Evolutionary conservation across 1,140 invertebrate species (phyloP).

Genomic region (Apis laboriosa): DNA sequence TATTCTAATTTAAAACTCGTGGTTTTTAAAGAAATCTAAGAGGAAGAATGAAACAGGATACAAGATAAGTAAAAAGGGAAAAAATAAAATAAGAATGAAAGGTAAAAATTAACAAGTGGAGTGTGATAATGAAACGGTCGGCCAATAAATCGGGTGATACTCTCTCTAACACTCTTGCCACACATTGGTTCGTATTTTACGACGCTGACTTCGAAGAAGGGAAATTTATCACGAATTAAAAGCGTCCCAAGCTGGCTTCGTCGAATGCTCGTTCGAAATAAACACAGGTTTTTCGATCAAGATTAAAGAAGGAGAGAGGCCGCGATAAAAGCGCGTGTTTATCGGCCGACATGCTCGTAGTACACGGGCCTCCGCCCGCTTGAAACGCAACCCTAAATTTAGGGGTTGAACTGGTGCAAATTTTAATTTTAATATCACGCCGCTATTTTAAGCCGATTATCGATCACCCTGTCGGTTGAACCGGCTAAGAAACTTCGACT

Average conservation of each 20-base stretch:
- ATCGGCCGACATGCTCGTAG: conserved; percentile 14
- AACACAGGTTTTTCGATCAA: conserved; percentile 6
- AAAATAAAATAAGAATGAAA: no score
- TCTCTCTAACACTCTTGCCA: no score
- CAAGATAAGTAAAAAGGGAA: no score
- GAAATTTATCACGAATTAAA: conserved; percentile 26
- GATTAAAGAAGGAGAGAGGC: conserved; percentile 11
- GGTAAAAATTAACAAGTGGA: no score
- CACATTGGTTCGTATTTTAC: neutral
- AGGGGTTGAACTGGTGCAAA: conserved; percentile 21
- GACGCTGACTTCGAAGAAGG: neutral
- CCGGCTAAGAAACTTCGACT: conserved; percentile 1
- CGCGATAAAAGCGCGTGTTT: conserved; percentile 30
- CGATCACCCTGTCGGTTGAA: conserved; percentile 4
- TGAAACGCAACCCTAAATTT: conserved; percentile 42
- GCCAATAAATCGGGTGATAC: no score
- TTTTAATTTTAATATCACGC: conserved; percentile 46
- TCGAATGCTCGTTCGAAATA: neutral
- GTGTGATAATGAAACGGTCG: no score
- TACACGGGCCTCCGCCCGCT: conserved; percentile 8
- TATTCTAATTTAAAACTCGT: no score
- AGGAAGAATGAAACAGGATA: no score
- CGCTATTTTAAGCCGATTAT: conserved; percentile 44
- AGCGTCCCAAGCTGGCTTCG: neutral
- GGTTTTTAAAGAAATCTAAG: no score